Conservation (phyloP, 2,888 invertebrate species). For the Colletes collaris region DNA sequence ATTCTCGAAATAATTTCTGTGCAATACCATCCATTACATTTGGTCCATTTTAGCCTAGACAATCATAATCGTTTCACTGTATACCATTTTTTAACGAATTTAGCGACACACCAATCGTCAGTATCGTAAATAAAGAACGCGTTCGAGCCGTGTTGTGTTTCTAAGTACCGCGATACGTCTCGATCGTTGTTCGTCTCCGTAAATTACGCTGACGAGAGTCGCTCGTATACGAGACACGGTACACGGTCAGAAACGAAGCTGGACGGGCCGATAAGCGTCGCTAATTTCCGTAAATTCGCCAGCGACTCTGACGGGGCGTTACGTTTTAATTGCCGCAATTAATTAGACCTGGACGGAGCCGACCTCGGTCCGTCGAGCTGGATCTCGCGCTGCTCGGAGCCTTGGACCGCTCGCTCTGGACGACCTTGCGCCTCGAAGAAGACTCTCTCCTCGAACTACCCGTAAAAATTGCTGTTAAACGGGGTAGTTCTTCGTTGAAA, state of each 20-base stretch:
- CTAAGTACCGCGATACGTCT: too few species aligned
- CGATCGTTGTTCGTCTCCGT: slow-evolving; percentile 4
- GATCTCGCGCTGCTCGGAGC: slow-evolving; percentile 11
- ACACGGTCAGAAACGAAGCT: not conserved
- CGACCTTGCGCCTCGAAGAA: slow-evolving; percentile 44
- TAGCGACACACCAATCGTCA: too few species aligned
- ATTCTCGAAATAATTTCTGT: too few species aligned
- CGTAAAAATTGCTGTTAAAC: too few species aligned
- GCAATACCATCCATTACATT: too few species aligned
- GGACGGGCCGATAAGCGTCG: slow-evolving; percentile 50
- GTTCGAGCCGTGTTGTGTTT: too few species aligned
- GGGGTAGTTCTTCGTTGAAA: not conserved
- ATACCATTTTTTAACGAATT: too few species aligned
- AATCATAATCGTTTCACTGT: too few species aligned
- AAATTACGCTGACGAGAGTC: not conserved
- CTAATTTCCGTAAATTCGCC: slow-evolving; percentile 61
- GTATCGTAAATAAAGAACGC: too few species aligned
- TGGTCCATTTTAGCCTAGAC: too few species aligned
- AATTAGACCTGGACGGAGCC: slow-evolving; percentile 43
- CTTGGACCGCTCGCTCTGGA: slow-evolving; percentile 34
- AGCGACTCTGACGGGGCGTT: slow-evolving; percentile 47
- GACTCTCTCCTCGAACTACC: not conserved
- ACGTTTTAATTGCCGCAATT: slow-evolving; percentile 61
- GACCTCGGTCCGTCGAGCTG: slow-evolving; percentile 20
- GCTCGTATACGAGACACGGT: not conserved